A percentile compares a stretch with the other conserved stretches of the same genome.
phyloP scores from a whole-genome alignment of 1,140 invertebrate species.

The Cydia amplana region DNA sequence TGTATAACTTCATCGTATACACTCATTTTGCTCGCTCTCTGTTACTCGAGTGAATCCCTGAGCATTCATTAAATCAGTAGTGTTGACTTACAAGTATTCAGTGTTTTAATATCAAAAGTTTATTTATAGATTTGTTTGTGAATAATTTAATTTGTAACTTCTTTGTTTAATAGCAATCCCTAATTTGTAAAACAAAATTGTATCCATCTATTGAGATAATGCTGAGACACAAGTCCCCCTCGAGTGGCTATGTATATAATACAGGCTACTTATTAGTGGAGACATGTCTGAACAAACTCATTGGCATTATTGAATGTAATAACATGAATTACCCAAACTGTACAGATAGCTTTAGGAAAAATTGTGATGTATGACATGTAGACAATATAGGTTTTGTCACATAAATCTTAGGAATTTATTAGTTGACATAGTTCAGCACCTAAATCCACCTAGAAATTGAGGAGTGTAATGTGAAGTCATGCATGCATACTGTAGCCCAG shows the following conservation, averaged over 20 bases:
- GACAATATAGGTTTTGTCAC: constrained; percentile 80
- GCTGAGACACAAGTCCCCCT: constrained; percentile 52
- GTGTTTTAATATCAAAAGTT: constrained; percentile 74
- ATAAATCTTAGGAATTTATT: constrained; percentile 75
- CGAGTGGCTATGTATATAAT: constrained; percentile 71
- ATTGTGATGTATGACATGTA: constrained; percentile 80
- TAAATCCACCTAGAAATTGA: constrained; percentile 68
- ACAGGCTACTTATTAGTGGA: constrained; percentile 67
- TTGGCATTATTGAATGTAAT: constrained; percentile 61
- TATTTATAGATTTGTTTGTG: constrained; percentile 77
- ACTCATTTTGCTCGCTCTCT: constrained; percentile 67
- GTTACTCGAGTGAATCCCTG: constrained; percentile 54
- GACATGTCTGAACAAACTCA: constrained; percentile 52
- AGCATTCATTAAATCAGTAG: constrained; percentile 70
- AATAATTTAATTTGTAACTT: constrained; percentile 75
- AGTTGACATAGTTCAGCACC: constrained; percentile 75
- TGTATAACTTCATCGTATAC: constrained; percentile 7
- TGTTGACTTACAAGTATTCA: constrained; percentile 71
- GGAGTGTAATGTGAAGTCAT: constrained; percentile 56
- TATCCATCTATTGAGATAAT: constrained; percentile 60
- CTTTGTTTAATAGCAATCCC: constrained; percentile 66
- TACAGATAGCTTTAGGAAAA: constrained; percentile 80
- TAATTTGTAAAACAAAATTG: constrained; percentile 62
- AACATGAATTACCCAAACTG: constrained; percentile 70
- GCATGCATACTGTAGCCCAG: constrained; percentile 29